These are phyloP conservation scores for Hystrix brachyura DNA, from an alignment of 2,113 vertebrate species.

Conservation along the genomic window DNA sequence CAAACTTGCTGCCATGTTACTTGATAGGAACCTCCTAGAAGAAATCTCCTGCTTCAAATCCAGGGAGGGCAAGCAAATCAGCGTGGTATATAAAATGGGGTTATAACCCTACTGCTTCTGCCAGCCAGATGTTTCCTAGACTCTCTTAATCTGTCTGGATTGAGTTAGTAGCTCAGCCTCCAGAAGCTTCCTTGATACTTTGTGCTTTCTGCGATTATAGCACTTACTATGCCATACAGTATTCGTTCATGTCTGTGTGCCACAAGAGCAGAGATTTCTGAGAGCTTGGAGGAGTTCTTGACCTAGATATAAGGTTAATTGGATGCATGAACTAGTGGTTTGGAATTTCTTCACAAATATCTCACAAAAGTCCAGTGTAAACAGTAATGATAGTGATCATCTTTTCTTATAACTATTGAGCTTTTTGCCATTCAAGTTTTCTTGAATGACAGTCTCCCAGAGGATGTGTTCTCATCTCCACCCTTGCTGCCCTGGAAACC, in stretches of 20 bases:
- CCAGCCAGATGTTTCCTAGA: background rate
- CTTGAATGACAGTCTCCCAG: background rate
- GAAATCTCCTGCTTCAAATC: background rate
- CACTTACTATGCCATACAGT: background rate
- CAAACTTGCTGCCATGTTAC: background rate
- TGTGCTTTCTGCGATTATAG: background rate
- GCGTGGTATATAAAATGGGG: background rate
- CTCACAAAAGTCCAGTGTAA: background rate
- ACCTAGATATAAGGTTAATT: background rate
- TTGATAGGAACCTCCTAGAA: background rate
- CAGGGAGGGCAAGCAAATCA: background rate
- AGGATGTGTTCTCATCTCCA: background rate
- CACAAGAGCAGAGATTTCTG: background rate
- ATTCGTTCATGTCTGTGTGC: background rate
- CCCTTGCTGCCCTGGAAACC: background rate
- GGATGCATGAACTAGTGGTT: background rate
- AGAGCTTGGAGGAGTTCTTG: background rate
- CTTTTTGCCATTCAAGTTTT: background rate
- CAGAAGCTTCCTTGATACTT: background rate
- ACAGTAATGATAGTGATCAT: background rate
- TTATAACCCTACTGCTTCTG: background rate
- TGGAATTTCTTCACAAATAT: slow-evolving; percentile 10
- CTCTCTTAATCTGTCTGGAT: background rate
- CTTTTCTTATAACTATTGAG: background rate
- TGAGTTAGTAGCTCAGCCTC: background rate